Conservation (phyloP, 2,797 vertebrate species). For the Potorous gilbertii region DNA sequence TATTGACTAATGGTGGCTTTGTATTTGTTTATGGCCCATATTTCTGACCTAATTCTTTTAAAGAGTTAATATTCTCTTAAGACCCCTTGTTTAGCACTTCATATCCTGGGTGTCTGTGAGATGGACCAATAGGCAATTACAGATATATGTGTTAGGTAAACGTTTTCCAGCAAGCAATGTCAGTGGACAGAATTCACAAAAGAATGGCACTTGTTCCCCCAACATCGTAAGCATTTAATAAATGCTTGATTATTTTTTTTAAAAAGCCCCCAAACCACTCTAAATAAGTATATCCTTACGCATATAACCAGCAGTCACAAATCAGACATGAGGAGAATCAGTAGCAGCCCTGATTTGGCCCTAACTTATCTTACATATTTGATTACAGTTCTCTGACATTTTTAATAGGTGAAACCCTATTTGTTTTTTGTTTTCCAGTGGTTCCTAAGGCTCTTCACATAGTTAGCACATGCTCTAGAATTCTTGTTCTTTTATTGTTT, state of each 20-base stretch:
- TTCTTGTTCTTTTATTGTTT: background rate
- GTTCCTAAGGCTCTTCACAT: background rate
- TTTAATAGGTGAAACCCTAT: background rate
- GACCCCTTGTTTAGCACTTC: background rate
- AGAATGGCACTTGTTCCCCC: background rate
- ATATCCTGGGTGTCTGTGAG: background rate
- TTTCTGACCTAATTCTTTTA: background rate
- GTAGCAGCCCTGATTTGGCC: background rate
- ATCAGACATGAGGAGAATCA: background rate
- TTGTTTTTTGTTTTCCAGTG: background rate
- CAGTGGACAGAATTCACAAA: background rate
- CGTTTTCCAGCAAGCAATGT: background rate
- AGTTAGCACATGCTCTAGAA: background rate
- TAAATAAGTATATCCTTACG: background rate
- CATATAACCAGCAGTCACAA: background rate
- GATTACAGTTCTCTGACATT: background rate
- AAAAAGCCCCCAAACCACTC: no score
- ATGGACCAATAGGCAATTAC: background rate
- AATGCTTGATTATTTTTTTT: background rate
- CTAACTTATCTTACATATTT: background rate
- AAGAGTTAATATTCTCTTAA: background rate
- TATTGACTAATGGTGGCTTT: background rate
- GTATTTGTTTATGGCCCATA: background rate
- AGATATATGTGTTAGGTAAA: background rate
- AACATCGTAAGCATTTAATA: background rate